Evolutionary conservation across 1,140 invertebrate genomes (phyloP).

Genomic region (Aricia agestis): DNA sequence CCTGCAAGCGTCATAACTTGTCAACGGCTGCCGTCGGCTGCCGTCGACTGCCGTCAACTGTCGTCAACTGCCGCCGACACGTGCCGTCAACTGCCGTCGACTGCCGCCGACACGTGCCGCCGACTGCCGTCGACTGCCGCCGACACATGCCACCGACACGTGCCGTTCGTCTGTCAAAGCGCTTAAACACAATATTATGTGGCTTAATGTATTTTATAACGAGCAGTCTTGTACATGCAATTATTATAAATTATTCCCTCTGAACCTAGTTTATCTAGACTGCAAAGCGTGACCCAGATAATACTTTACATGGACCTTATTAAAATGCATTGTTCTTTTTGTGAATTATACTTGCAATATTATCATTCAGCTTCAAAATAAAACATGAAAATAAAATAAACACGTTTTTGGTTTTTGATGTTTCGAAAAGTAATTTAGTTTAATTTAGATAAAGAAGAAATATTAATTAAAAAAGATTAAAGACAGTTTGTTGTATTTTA

Average conservation of each 20-base stretch:
- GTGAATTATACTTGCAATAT: neutral
- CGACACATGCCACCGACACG: too few relatives aligned
- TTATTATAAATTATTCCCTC: neutral
- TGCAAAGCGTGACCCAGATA: neutral
- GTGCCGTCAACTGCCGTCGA: too few relatives aligned
- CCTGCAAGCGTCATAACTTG: too few relatives aligned
- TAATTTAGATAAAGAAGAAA: too few relatives aligned
- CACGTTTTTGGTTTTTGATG: neutral
- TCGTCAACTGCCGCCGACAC: too few relatives aligned
- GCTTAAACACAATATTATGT: neutral
- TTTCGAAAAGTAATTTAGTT: neutral
- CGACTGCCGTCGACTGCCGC: too few relatives aligned
- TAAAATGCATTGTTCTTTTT: neutral
- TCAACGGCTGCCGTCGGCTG: too few relatives aligned
- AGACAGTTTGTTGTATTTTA: too few relatives aligned
- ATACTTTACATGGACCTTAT: neutral
- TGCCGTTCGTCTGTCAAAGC: too few relatives aligned
- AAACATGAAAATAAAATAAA: neutral
- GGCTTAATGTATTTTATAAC: neutral
- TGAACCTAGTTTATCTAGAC: neutral
- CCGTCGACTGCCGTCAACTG: too few relatives aligned
- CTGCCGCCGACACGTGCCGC: too few relatives aligned
- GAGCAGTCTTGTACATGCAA: neutral
- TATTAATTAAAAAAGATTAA: too few relatives aligned
- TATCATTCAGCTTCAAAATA: neutral